Evolutionary conservation across 2,888 invertebrate species (phyloP).

Genomic region (Eurytoma adleriae): DNA sequence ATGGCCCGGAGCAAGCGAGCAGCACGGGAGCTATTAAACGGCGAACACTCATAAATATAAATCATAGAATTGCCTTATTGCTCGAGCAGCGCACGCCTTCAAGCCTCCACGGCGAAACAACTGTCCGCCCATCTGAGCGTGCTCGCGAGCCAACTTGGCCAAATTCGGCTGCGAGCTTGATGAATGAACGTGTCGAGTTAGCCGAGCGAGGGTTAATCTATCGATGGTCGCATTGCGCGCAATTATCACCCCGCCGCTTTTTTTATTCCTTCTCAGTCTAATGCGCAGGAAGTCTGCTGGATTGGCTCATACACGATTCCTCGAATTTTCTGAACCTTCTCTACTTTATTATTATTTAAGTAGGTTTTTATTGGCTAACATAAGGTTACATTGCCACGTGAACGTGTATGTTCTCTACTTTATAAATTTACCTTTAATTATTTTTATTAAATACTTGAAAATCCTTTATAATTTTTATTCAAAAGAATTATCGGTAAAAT

Average conservation of each 20-base stretch:
- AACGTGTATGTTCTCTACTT: no score
- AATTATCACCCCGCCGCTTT: slow-evolving; percentile 40
- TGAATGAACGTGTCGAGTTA: slow-evolving; percentile 35
- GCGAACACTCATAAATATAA: slow-evolving; percentile 72
- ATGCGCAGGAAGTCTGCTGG: not conserved
- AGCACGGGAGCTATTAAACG: slow-evolving; percentile 71
- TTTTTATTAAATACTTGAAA: no score
- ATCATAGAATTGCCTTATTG: slow-evolving; percentile 72
- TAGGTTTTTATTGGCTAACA: no score
- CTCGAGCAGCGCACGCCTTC: slow-evolving; percentile 52
- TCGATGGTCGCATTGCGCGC: not conserved
- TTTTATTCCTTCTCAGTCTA: not conserved
- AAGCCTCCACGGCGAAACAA: slow-evolving; percentile 67
- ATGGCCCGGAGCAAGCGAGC: not conserved
- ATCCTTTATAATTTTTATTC: no score
- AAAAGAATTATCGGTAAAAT: no score
- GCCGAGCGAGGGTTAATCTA: slow-evolving; percentile 33
- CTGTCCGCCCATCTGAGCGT: slow-evolving; percentile 63
- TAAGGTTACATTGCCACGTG: no score
- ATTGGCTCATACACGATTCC: not conserved
- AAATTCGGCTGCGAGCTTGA: slow-evolving; percentile 34
- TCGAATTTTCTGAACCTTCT: no score
- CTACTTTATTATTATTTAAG: no score
- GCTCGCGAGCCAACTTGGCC: slow-evolving; percentile 8
- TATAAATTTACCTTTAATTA: no score